These are phyloP conservation scores for Agapornis roseicollis DNA, from an alignment of 2,113 vertebrate species.

Conservation along the genomic window DNA sequence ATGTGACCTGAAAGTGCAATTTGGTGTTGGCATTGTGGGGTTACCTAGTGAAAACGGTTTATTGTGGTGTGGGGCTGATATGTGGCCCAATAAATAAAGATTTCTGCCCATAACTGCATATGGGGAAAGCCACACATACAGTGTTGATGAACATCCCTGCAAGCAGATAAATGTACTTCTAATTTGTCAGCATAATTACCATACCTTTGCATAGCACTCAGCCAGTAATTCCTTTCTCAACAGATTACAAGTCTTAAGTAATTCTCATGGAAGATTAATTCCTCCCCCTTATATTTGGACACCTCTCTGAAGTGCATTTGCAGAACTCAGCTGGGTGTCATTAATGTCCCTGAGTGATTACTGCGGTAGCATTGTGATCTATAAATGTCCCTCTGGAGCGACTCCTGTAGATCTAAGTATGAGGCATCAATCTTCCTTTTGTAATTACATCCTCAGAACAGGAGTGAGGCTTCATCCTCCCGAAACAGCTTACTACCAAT, in stretches of 20 bases:
- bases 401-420: neutral
- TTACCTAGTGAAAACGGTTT: neutral
- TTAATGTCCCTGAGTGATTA: neutral
- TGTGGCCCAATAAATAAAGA: neutral
- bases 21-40: neutral
- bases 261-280: slow-evolving; percentile 56
- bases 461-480: slow-evolving; percentile 20
- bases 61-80: neutral
- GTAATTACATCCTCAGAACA: slow-evolving; percentile 24
- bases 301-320: slow-evolving; percentile 37
- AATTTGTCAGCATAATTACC: slow-evolving; percentile 67
- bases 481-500: neutral
- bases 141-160: slow-evolving; percentile 5
- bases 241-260: slow-evolving; percentile 53
- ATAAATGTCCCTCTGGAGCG: neutral
- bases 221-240: slow-evolving; percentile 48
- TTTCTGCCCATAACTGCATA: neutral
- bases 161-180: slow-evolving; percentile 27
- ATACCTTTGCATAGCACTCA: slow-evolving; percentile 20
- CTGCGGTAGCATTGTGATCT: neutral
- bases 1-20: neutral
- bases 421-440: neutral
- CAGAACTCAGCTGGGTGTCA: slow-evolving; percentile 22
- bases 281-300: slow-evolving; percentile 16
- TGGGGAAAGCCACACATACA: neutral